Base-by-base conservation (phyloP, 2,888 invertebrate species). In the Stenotaenia linearis region DNA sequence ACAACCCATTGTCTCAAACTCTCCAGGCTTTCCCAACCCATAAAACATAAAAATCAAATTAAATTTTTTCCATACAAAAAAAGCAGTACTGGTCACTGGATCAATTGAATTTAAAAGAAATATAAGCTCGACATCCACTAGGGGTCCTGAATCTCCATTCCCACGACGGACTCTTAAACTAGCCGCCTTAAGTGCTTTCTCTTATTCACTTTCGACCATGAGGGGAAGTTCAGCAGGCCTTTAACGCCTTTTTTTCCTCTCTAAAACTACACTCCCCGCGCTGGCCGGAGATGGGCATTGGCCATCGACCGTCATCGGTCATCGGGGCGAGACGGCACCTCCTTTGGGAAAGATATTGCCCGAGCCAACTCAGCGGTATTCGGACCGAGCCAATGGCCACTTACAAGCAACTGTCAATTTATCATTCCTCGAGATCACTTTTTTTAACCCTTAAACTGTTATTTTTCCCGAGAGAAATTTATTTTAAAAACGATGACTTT, bases 51-150 rank as follows among this genome's bases (percentile, higher is more conserved):
- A 37, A 37, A 37, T 37, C 4, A 37, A 37, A 37, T 37, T 9
- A 15, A 37, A 37, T 37, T 37, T 12, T 12, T 12, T 1, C 15
- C n/a, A 56, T 18, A n/a, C 1, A 56, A 56, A 56, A 56, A 56
- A 56, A 56, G 23, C 56, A 56, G 56, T 1, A 56, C 56, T 56
- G 56, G 56, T 56, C 56, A 56, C 56, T 23, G 56, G 18, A 23
- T 56, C 56, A 56, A 56, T 56, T 56, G 56, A 56, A 56, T 56
- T 56, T 56, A 56, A 56, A 56, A 56, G 56, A 56, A 56, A 56
- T 56, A 56, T 56, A 56, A 56, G 21, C n/a, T 18, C 56, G 23
- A 56, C 56, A 56, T 56, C 56, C 18, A 18, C 56, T 18, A 18
- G 56, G 56, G 56, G 23, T 23, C 18, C 56, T 56, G 56, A 56